Percentiles rank a stretch among this genome's conserved stretches.
Conservation (phyloP, 1,140 invertebrate genomes). For the Theocolax elegans region DNA sequence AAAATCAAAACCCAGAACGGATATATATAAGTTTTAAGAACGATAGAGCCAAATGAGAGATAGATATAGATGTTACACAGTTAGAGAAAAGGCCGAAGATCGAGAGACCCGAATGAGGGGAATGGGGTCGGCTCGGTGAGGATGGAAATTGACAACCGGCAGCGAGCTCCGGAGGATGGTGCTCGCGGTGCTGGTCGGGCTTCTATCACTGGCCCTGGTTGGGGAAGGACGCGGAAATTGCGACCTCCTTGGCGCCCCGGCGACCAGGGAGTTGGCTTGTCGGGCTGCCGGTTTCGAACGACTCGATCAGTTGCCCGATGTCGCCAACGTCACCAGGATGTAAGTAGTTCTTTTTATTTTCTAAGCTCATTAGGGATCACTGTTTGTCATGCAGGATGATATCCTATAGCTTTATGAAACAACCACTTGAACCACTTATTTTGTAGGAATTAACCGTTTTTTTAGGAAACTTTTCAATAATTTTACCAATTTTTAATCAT, state of each 20-base stretch:
- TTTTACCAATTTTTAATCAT: too few species aligned
- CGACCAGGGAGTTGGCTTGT: conserved; percentile 9
- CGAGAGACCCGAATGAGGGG: neutral
- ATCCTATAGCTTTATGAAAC: too few species aligned
- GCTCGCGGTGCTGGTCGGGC: neutral
- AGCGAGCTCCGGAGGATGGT: conserved; percentile 22
- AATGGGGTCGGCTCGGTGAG: conserved; percentile 2
- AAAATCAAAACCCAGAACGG: too few species aligned
- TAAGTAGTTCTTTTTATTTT: too few species aligned
- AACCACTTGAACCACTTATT: too few species aligned
- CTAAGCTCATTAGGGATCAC: too few species aligned
- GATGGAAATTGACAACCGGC: conserved; percentile 22
- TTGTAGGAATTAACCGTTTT: too few species aligned
- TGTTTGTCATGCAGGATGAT: too few species aligned
- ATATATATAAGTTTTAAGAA: too few species aligned
- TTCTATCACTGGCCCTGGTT: neutral
- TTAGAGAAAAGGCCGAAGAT: too few species aligned
- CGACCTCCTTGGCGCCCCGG: neutral
- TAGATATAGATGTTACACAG: neutral
- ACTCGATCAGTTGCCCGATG: neutral
- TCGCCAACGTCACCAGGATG: conserved; percentile 28
- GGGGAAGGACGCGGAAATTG: neutral
- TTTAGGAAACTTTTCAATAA: too few species aligned
- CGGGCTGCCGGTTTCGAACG: conserved; percentile 1
- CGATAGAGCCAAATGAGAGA: neutral